phyloP scores from a whole-genome alignment of 2,888 invertebrate species.

The Drosophila quinaria region DNA sequence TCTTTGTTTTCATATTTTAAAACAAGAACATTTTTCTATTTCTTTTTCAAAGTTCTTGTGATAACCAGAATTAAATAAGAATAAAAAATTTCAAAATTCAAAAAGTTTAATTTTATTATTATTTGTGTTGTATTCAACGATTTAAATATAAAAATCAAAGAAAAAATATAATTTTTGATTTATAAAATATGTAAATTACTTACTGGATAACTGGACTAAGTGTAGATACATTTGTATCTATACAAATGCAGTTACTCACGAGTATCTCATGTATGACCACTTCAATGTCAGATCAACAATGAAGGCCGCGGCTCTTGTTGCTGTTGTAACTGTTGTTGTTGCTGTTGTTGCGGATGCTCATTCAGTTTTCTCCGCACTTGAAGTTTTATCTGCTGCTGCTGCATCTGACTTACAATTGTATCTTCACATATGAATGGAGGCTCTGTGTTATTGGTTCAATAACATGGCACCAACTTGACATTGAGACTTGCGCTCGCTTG shows the following conservation, averaged over 20 bases:
- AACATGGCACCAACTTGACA: constrained; percentile 75
- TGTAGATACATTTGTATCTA: constrained; percentile 6
- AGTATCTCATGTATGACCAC: constrained; percentile 34
- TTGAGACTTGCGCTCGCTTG: constrained; percentile 60
- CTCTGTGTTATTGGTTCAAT: constrained; percentile 74
- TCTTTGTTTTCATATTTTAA: not conserved
- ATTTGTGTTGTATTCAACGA: too few relatives aligned
- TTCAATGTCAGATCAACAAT: constrained; percentile 74
- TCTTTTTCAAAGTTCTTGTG: too few relatives aligned
- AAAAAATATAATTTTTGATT: too few relatives aligned
- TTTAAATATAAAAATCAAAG: too few relatives aligned
- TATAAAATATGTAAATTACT: not conserved
- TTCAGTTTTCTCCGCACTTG: constrained; percentile 48
- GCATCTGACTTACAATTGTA: constrained; percentile 18
- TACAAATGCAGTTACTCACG: constrained; percentile 6
- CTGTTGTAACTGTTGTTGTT: constrained; percentile 30
- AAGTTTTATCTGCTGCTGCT: constrained; percentile 52
- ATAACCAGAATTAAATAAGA: too few relatives aligned
- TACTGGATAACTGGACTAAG: not conserved
- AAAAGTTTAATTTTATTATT: too few relatives aligned
- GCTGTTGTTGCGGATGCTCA: constrained; percentile 37
- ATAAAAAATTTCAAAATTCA: too few relatives aligned
- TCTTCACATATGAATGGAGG: constrained; percentile 26
- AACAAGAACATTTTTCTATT: too few relatives aligned
- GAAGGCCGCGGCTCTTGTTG: constrained; percentile 62